Evolutionary conservation across 2,797 vertebrate genomes (phyloP).

Genomic region (Amazona ochrocephala): DNA sequence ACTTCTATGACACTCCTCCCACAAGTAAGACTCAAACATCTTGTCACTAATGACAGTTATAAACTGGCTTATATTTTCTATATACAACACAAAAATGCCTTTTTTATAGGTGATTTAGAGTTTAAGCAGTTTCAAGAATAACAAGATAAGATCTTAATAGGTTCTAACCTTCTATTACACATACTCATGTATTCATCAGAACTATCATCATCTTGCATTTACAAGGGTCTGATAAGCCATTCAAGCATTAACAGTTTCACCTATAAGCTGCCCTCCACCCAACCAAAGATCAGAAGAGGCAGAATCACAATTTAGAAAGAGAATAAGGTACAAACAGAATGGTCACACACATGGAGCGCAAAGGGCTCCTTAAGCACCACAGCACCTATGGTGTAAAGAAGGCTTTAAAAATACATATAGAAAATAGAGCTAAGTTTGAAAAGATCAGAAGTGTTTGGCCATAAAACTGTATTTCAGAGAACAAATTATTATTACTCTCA

Average conservation of each 20-base stretch:
- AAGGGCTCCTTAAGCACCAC: not conserved
- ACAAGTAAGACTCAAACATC: not conserved
- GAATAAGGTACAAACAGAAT: conserved; percentile 1
- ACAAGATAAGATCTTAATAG: not conserved
- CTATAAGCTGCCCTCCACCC: not conserved
- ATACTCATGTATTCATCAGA: not conserved
- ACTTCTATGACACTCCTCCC: not conserved
- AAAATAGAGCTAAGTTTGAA: not conserved
- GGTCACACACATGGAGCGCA: not conserved
- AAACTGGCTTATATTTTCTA: not conserved
- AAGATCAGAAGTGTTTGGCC: not conserved
- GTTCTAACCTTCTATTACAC: not conserved
- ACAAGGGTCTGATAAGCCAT: not conserved
- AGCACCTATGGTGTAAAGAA: not conserved
- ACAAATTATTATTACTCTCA: not conserved
- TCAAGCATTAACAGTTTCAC: not conserved
- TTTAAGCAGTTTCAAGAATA: not conserved
- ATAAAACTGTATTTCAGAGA: not conserved
- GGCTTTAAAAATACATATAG: not conserved
- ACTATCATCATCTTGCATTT: not conserved
- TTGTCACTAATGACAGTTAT: not conserved
- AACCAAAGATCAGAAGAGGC: not conserved
- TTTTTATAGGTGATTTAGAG: not conserved
- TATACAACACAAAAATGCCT: not conserved
- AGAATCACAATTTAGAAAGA: not conserved